These are phyloP conservation scores for Calephelis virginiensis DNA, from an alignment of 1,140 invertebrate species.

Conservation along the genomic window DNA sequence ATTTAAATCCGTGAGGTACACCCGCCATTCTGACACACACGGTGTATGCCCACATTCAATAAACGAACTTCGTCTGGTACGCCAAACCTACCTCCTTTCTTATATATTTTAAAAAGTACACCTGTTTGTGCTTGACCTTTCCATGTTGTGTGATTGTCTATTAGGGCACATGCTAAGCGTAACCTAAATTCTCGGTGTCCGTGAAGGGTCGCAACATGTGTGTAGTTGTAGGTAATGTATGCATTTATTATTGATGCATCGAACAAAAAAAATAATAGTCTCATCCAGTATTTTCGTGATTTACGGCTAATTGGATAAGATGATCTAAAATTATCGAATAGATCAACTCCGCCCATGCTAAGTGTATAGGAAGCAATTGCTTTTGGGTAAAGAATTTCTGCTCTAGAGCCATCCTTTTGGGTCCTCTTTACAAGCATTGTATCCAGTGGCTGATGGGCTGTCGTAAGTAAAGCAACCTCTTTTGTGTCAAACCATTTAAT, in stretches of 20 bases:
- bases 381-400: conserved; percentile 33
- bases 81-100: conserved; percentile 30
- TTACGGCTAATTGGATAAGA: conserved; percentile 27
- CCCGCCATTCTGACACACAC: no score
- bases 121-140: conserved; percentile 25
- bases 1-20: no score
- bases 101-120: conserved; percentile 22
- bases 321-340: no score
- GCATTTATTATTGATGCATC: no score
- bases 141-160: conserved; percentile 31
- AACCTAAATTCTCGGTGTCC: no score
- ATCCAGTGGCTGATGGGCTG: no score
- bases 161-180: conserved; percentile 32
- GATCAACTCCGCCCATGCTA: conserved; percentile 43
- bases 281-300: conserved; percentile 28
- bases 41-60: conserved; percentile 36
- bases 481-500: no score
- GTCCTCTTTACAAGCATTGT: no score
- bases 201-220: no score
- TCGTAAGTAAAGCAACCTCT: no score
- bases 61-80: conserved; percentile 36
- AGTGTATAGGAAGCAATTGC: conserved; percentile 44
- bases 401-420: no score
- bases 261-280: conserved; percentile 28
- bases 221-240: no score